Evolutionary conservation across 1,140 invertebrate species (phyloP), one percentile per base, ranked within the genome.

Genomic region (Phocides pigmalion): DNA sequence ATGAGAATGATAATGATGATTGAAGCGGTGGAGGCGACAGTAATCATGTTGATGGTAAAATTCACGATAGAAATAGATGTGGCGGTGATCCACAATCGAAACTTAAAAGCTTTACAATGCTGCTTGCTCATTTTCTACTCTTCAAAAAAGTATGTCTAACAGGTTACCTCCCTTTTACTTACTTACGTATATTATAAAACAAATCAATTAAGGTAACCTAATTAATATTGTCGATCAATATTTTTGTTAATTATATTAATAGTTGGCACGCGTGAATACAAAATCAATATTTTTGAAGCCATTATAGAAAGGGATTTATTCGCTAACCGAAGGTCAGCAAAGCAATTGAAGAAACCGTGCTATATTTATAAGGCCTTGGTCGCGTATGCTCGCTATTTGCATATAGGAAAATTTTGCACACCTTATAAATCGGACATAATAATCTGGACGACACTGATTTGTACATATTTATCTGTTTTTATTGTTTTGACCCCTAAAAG

Each of bases 321-420:
- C 54, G 61, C 49, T 25, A 32, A 59, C 20, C 3, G 22, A 66
- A 66, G 64, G 64, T 54, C 41, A 51, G 15, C 37, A 28, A 53
- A 61, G 15, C 49, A 35, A 53, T 50, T 28, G 25, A 8, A 28
- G 25, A 28, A 49, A 11, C 39, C 20, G 25, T 22, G 42, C 44
- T 64, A 66, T 61, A 66, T 61, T 66, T 53, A 37, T 35, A 47
- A 28, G 19, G 17, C 49, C 49, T 51, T 51, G 49, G 15, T 25
- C 14, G 15, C 25, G 6, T 47, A 12, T 20, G 17, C 22, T 28
- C 9, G 17, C 56, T 17, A 53, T 70, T 63, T 70, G 47, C 64
- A 66, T 70, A 49, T 35, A 49, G 20, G 35, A 66, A 62, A 59
- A 70, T 3, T 14, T 50, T 17, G 35, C 25, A 35, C 51, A 16